These are phyloP conservation scores for Pygocentrus nattereri DNA, from an alignment of 2,797 vertebrate species.

Conservation along the genomic window DNA sequence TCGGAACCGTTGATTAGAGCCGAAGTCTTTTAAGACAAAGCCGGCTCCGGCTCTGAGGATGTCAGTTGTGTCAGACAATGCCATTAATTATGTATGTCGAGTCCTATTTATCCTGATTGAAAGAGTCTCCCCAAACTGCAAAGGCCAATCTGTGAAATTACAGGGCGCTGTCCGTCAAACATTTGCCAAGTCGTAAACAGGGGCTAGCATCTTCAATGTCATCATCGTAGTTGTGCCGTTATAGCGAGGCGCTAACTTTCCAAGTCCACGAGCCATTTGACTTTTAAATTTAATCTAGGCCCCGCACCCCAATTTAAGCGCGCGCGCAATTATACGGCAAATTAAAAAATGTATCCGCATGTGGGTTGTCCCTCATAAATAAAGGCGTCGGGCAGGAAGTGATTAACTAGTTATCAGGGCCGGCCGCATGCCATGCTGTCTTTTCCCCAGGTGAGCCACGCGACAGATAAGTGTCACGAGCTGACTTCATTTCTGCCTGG, in stretches of 20 bases:
- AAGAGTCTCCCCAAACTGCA: slow-evolving; percentile 13
- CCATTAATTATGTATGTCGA: slow-evolving; percentile 26
- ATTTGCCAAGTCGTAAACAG: slow-evolving; percentile 5
- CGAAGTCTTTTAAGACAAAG: slow-evolving; percentile 34
- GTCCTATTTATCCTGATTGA: slow-evolving; percentile 53
- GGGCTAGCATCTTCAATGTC: slow-evolving; percentile 53
- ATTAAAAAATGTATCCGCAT: slow-evolving; percentile 88
- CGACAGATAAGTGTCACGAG: slow-evolving; percentile 74
- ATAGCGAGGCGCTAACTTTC: slow-evolving; percentile 55
- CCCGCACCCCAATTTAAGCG: slow-evolving; percentile 84
- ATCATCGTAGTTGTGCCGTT: slow-evolving; percentile 53
- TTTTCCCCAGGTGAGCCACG: slow-evolving; percentile 80
- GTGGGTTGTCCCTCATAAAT: slow-evolving; percentile 92
- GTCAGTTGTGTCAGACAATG: slow-evolving; percentile 15
- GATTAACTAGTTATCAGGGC: slow-evolving; percentile 86
- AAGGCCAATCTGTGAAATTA: slow-evolving; percentile 44
- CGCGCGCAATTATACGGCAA: slow-evolving; percentile 89
- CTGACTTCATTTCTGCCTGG: slow-evolving; percentile 80
- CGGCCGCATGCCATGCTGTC: slow-evolving; percentile 75
- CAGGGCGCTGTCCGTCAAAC: slow-evolving; percentile 34
- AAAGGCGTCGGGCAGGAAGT: slow-evolving; percentile 84
- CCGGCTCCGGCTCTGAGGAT: slow-evolving; percentile 21
- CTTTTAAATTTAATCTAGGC: slow-evolving; percentile 92
- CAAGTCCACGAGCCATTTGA: slow-evolving; percentile 81
- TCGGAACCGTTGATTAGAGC: slow-evolving; percentile 35